Conservation (phyloP, 2,888 invertebrate genomes). For the Oscheius onirici region DNA sequence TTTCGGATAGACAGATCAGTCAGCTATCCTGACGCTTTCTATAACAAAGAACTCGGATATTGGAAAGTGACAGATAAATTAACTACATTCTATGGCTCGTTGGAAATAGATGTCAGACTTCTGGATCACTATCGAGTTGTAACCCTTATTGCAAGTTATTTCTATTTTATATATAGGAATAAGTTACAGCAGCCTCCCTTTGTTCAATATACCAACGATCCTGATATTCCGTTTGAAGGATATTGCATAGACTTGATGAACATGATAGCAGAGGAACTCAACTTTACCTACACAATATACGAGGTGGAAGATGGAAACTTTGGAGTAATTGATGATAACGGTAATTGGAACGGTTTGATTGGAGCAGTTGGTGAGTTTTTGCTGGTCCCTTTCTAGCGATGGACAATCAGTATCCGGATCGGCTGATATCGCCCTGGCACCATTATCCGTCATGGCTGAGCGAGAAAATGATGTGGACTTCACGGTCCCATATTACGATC, state of each 20-base stretch:
- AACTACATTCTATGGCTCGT: constrained; percentile 54
- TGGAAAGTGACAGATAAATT: constrained; percentile 65
- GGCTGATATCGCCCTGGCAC: constrained; percentile 92
- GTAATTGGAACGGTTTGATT: constrained; percentile 84
- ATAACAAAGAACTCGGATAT: constrained; percentile 66
- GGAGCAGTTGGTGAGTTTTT: constrained; percentile 72
- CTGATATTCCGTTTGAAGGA: constrained; percentile 75
- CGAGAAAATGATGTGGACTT: constrained; percentile 96
- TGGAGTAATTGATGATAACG: constrained; percentile 87
- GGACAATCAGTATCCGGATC: constrained; percentile 52
- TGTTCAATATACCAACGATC: constrained; percentile 69
- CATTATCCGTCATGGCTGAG: constrained; percentile 96
- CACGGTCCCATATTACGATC: constrained; percentile 94
- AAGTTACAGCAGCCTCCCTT: constrained; percentile 75
- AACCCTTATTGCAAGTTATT: constrained; percentile 59
- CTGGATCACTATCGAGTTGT: constrained; percentile 64
- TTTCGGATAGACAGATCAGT: constrained; percentile 58
- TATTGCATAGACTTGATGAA: constrained; percentile 94
- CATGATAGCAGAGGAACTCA: constrained; percentile 83
- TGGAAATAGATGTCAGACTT: constrained; percentile 61
- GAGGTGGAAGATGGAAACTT: constrained; percentile 82
- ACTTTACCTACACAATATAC: constrained; percentile 89
- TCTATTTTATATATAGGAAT: not conserved
- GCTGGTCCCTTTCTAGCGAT: not conserved
- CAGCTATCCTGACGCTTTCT: constrained; percentile 57